phyloP scores from a whole-genome alignment of 2,113 vertebrate species.

The Hypocryptadius cinnamomeus region DNA sequence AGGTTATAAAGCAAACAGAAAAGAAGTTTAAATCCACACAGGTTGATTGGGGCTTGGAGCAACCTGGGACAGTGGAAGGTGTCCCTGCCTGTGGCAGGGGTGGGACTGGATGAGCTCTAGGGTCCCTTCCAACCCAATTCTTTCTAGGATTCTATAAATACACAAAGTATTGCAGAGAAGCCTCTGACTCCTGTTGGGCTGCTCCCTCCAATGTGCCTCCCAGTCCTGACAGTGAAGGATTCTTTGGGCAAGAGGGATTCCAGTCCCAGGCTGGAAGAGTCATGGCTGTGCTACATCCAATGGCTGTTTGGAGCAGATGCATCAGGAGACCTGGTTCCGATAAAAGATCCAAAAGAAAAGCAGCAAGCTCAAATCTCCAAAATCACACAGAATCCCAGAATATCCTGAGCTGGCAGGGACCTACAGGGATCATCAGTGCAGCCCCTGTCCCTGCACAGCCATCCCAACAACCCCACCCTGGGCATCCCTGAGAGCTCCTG shows the following conservation, averaged over 20 bases:
- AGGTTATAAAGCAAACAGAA: background rate
- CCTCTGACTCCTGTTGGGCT: background rate
- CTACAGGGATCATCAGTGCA: accelerated
- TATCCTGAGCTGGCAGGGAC: background rate
- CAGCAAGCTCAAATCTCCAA: background rate
- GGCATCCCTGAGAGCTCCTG: background rate
- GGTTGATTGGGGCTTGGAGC: background rate
- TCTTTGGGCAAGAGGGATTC: background rate
- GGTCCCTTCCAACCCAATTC: background rate
- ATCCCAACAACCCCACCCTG: background rate
- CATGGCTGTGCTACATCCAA: background rate
- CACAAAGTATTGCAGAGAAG: background rate
- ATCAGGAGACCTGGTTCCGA: background rate
- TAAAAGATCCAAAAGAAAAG: background rate
- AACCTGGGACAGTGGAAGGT: background rate
- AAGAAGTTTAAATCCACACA: background rate
- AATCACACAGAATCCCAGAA: background rate
- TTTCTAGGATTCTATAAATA: background rate
- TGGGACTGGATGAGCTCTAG: background rate
- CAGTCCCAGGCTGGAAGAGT: background rate
- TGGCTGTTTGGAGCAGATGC: background rate
- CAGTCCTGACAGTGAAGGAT: background rate
- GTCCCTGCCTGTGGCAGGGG: background rate
- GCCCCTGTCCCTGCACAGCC: background rate
- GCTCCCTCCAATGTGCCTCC: accelerated